Evolutionary conservation across 2,797 vertebrate species (phyloP).

Genomic region (Cyclopterus lumpus): DNA sequence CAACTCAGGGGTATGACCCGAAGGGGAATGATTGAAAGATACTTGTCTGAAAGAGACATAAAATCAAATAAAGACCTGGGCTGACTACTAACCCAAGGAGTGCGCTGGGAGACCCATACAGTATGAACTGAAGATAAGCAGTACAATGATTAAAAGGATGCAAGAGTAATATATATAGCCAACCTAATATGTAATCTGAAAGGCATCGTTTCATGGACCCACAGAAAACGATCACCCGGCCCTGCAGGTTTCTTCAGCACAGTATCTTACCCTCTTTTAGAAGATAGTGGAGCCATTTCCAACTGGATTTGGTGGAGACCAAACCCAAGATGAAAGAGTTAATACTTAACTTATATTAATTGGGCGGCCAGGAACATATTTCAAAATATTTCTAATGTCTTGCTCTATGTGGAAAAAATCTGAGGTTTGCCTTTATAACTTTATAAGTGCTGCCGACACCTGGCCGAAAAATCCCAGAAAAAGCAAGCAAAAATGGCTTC

Average conservation of each 20-base stretch:
- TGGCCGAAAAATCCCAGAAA: not conserved
- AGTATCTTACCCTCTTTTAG: not conserved
- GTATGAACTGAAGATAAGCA: slow-evolving; percentile 26
- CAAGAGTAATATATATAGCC: slow-evolving; percentile 37
- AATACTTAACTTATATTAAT: not conserved
- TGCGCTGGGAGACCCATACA: slow-evolving; percentile 16
- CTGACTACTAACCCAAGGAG: slow-evolving; percentile 47
- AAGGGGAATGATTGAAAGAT: slow-evolving; percentile 75
- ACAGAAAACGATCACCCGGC: not conserved
- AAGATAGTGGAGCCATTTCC: not conserved
- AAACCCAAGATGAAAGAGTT: not conserved
- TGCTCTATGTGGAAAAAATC: not conserved
- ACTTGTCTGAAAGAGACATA: slow-evolving; percentile 72
- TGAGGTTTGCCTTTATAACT: not conserved
- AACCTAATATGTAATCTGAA: not conserved
- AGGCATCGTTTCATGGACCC: not conserved
- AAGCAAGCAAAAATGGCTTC: too few relatives aligned
- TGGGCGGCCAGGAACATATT: not conserved
- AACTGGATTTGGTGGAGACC: not conserved
- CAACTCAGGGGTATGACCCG: slow-evolving; percentile 77
- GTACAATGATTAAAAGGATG: slow-evolving; percentile 17
- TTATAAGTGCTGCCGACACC: not conserved
- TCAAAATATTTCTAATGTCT: not conserved
- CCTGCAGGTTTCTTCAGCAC: not conserved
- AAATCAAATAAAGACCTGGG: slow-evolving; percentile 78